A percentile compares a stretch with the other conserved stretches of the same genome.
Conservation (phyloP, 2,797 vertebrate species). For the Balearica regulorum region DNA sequence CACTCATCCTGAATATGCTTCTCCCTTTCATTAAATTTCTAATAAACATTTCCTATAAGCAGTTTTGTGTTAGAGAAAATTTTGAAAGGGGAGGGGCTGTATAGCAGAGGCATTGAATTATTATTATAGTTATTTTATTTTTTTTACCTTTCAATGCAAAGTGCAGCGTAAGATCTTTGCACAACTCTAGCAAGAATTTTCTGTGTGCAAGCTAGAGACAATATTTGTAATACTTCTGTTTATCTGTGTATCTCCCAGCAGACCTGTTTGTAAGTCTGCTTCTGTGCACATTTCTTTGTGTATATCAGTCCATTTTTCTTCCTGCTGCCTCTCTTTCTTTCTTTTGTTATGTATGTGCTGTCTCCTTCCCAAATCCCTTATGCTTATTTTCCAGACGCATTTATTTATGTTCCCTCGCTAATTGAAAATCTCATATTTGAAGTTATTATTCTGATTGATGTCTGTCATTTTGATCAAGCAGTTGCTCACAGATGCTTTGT, state of each 20-base stretch:
- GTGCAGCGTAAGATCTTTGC: background rate
- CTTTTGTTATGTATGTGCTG: conserved; percentile 73
- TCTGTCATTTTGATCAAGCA: conserved; percentile 80
- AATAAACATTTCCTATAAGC: background rate
- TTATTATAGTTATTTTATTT: background rate
- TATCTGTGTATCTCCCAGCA: conserved; percentile 34
- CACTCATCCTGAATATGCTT: background rate
- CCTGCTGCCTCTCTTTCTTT: background rate
- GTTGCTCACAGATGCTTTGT: conserved; percentile 78
- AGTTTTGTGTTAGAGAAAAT: background rate
- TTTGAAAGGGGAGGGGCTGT: background rate
- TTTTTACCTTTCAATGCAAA: background rate
- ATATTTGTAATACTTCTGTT: conserved; percentile 55
- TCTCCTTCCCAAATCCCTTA: conserved; percentile 71
- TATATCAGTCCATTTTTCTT: conserved; percentile 42
- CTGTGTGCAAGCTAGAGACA: background rate
- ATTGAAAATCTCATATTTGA: conserved; percentile 81
- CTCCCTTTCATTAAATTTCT: background rate
- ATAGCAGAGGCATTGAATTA: background rate
- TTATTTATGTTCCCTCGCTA: conserved; percentile 81
- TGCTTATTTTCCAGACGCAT: conserved; percentile 74
- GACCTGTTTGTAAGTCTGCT: conserved; percentile 49
- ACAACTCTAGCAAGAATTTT: conserved; percentile 5
- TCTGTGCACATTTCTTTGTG: conserved; percentile 41
- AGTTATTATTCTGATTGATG: conserved; percentile 83